Evolutionary conservation across 92 coral and sea anemone species (phyloP).

Genomic region (Porites lobata): DNA sequence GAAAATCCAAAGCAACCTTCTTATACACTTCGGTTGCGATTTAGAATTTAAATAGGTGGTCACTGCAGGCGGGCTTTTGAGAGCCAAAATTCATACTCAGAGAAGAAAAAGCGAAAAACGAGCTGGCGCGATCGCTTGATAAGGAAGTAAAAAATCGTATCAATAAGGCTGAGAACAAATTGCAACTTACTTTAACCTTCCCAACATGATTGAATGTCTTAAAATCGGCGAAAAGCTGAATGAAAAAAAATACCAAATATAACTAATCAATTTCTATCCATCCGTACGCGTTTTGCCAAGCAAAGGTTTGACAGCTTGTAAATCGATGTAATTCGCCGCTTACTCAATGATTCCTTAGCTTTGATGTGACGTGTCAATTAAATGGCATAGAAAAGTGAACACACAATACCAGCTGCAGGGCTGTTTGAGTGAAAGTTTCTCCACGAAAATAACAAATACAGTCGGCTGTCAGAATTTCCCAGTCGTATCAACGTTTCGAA

Average conservation of each 20-base stretch:
- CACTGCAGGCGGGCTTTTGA: not conserved
- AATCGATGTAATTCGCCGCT: slow-evolving; percentile 38
- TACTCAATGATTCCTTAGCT: slow-evolving; percentile 8
- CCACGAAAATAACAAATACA: not conserved
- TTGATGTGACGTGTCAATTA: slow-evolving; percentile 47
- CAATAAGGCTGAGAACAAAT: not conserved
- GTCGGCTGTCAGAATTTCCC: not conserved
- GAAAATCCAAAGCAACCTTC: not conserved
- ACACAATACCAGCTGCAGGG: slow-evolving; percentile 31
- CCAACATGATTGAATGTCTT: slow-evolving; percentile 29
- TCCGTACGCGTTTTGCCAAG: not conserved
- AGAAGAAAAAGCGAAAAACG: not conserved
- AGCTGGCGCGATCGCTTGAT: not conserved
- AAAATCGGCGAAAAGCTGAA: not conserved
- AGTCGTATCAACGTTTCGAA: not conserved
- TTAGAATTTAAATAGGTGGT: not conserved
- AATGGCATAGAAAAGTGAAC: slow-evolving; percentile 1
- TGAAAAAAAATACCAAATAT: not conserved
- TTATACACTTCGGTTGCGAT: not conserved
- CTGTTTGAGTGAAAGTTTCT: not conserved
- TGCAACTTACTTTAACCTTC: slow-evolving; percentile 45
- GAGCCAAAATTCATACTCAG: not conserved
- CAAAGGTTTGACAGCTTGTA: slow-evolving; percentile 48
- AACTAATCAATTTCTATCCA: slow-evolving; percentile 28
- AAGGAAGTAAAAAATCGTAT: not conserved